Conservation (phyloP, 2,113 vertebrate genomes). For the Chaetops frenatus region DNA sequence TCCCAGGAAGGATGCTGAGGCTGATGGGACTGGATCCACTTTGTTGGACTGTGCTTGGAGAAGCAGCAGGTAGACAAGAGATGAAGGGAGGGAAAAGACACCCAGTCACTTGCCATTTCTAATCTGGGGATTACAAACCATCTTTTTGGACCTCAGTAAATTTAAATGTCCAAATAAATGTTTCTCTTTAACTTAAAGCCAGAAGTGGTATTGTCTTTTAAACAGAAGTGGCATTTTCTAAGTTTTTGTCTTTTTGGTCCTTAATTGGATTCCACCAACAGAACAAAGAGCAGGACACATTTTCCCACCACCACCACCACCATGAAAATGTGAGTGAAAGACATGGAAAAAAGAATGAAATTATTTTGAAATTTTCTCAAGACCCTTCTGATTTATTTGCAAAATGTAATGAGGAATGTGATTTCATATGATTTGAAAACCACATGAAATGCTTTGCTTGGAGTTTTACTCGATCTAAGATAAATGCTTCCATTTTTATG, state of each 20-base stretch:
- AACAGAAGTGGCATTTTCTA: neutral
- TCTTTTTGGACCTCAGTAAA: neutral
- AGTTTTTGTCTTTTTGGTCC: neutral
- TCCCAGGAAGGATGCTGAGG: neutral
- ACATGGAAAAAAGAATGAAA: neutral
- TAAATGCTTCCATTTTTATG: neutral
- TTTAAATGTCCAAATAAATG: neutral
- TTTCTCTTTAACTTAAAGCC: neutral
- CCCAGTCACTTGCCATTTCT: neutral
- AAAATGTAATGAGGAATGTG: neutral
- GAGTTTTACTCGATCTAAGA: neutral
- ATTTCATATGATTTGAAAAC: neutral
- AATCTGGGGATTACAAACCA: neutral
- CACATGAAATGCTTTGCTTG: neutral
- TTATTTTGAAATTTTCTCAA: neutral
- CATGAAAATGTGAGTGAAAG: neutral
- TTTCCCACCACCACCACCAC: neutral
- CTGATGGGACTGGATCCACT: neutral
- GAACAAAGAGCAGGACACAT: neutral
- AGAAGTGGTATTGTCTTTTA: neutral
- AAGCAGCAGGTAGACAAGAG: neutral
- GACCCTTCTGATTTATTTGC: neutral
- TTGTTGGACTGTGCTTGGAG: neutral
- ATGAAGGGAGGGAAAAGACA: neutral
- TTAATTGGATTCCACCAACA: neutral